Percentiles rank a stretch among this genome's conserved stretches.
Conservation (phyloP, 2,113 vertebrate genomes). For the Pleuronectes platessa region DNA sequence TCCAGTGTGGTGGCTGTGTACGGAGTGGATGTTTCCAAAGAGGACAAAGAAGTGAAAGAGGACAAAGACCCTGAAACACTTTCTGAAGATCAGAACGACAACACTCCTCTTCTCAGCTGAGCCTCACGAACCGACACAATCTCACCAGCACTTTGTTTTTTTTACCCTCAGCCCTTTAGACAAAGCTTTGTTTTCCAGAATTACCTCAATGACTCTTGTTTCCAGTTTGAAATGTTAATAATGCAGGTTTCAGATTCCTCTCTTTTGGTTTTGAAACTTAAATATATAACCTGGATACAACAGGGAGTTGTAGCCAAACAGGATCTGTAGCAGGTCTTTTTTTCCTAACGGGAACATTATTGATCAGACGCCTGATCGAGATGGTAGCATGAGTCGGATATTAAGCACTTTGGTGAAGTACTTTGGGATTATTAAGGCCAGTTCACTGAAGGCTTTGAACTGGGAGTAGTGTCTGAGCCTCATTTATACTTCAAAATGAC, state of each 20-base stretch:
- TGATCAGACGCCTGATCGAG: background rate
- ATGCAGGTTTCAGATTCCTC: conserved; percentile 7
- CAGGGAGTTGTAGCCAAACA: background rate
- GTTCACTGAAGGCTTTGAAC: background rate
- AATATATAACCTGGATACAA: background rate
- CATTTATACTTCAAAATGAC: background rate
- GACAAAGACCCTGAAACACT: conserved; percentile 45
- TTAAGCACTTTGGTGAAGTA: background rate
- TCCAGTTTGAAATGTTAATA: background rate
- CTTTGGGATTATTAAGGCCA: background rate
- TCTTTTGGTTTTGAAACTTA: background rate
- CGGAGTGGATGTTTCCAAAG: conserved; percentile 52
- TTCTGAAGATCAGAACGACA: conserved; percentile 46
- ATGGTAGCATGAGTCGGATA: background rate
- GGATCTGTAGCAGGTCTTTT: no score
- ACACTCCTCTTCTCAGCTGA: conserved; percentile 38
- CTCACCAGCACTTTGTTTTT: background rate
- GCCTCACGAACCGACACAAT: background rate
- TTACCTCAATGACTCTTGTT: background rate
- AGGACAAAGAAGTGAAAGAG: conserved; percentile 32
- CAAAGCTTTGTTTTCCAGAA: background rate
- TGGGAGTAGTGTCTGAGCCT: background rate
- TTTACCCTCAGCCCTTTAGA: background rate
- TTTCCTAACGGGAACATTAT: background rate
- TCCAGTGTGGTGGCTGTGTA: conserved; percentile 67